Percentiles rank a stretch among this genome's conserved stretches.
Conservation (phyloP, 2,888 invertebrate genomes). For the Epistrophella euchroma region DNA sequence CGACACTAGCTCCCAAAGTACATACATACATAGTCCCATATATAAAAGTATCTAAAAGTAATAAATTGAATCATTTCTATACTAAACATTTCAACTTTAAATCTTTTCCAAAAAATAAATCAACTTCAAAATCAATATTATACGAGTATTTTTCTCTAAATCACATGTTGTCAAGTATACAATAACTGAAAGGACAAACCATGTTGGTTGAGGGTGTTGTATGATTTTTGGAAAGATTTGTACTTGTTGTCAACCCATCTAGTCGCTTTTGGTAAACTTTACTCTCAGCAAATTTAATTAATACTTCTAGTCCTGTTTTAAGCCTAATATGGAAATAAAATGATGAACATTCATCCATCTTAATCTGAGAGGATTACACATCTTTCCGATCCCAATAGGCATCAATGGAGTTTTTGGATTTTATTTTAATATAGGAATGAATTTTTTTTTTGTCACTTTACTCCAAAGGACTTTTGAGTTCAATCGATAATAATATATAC, state of each 20-base stretch:
- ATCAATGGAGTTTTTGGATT: constrained; percentile 11
- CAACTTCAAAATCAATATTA: not conserved
- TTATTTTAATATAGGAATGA: not conserved
- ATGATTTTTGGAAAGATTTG: not conserved
- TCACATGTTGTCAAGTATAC: not conserved
- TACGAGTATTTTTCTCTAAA: not conserved
- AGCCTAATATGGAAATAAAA: not conserved
- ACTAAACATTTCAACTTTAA: not conserved
- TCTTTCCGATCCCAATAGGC: no score
- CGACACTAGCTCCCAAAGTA: no score
- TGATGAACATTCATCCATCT: constrained; percentile 1
- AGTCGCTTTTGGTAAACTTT: not conserved
- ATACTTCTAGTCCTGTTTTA: not conserved
- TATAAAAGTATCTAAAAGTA: no score
- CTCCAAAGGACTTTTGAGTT: not conserved
- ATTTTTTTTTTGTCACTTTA: constrained; percentile 1
- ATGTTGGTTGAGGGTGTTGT: not conserved
- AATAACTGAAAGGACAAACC: not conserved
- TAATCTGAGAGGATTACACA: constrained; percentile 1
- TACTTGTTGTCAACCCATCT: not conserved
- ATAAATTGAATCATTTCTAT: not conserved
- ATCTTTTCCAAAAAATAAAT: not conserved
- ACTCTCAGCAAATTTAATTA: not conserved
- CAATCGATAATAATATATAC: not conserved
- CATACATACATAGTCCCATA: no score